Evolutionary conservation across 2,797 vertebrate genomes (phyloP), one percentile per base, ranked within the genome.

Genomic region (Momotus momota): DNA sequence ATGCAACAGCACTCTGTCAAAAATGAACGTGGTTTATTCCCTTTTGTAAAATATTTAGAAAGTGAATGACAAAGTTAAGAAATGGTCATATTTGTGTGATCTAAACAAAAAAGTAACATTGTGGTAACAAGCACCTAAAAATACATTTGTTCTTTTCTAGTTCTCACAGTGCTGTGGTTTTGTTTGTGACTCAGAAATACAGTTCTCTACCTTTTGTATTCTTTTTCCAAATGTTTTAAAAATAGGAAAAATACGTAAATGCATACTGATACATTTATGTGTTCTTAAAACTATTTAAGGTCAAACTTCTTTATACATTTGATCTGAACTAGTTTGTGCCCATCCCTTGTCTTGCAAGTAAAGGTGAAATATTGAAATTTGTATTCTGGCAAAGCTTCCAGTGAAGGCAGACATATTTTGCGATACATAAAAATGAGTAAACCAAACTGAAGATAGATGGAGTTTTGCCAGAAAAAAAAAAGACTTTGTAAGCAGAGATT

Each of bases 31-130:
- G 54, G 77, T 72, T 45, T 65, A 54, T 75, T 86, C 74, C 58
- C 21, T 70, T 66, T 38, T 17, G 84, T 72, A 46, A 93, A 94
- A 87, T 81, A 57, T 87, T 86, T 94, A 62, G 87, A 91, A 43
- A 51, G 58, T 25, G 33, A 86, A 43, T 0, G 72, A 70, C 55
- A 48, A 90, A 81, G 60, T 80, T 57, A 88, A 96, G 71, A 80
- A 93, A 75, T 46, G 67, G 19, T 72, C n/a, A 10, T 41, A 7
- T 58, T 69, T 80, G 15, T 55, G 52, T 62, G 70, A 66, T 61
- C 26, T 20, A 80, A 94, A 91, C 58, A 86, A 89, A 72, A 85
- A 46, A 69, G 29, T 18, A 54, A 69, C 48, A 43, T 17, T 3
- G 0, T 27, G 33, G 58, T 72, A 72, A 58, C 61, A 57, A 54